phyloP scores from a whole-genome alignment of 2,888 invertebrate species.

The Tryphoninae sp. region DNA sequence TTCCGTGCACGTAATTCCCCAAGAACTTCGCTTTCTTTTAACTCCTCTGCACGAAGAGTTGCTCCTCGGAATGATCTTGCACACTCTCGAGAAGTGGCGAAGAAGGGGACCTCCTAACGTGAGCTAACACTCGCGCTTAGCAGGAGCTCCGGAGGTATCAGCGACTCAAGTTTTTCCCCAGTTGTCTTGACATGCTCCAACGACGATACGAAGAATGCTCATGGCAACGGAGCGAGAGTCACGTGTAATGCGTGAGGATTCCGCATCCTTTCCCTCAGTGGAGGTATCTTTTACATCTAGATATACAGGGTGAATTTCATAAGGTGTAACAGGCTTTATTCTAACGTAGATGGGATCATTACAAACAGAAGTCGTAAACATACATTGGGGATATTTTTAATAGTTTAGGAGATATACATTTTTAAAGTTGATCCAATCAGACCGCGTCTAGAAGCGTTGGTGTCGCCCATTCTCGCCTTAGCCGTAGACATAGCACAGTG shows the following conservation, averaged over 20 bases:
- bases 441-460: no score
- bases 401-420: no score
- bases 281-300: not conserved
- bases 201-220: constrained; percentile 57
- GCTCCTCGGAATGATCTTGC: constrained; percentile 22
- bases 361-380: no score
- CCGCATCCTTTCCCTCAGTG: constrained; percentile 39
- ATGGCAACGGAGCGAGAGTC: constrained; percentile 54
- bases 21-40: constrained; percentile 67
- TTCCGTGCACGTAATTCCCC: constrained; percentile 59
- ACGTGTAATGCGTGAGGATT: constrained; percentile 54
- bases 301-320: not conserved
- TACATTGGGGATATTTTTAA: no score
- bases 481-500: no score
- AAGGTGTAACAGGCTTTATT: no score
- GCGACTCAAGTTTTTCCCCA: constrained; percentile 53
- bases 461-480: no score
- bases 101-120: constrained; percentile 24
- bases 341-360: no score
- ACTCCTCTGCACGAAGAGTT: constrained; percentile 45
- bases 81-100: constrained; percentile 18
- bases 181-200: constrained; percentile 44
- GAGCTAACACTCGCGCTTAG: constrained; percentile 30
- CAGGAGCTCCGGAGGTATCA: constrained; percentile 8
- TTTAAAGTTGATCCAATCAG: no score